These are phyloP conservation scores for Tichodroma muraria DNA, from an alignment of 2,113 vertebrate species.

Conservation along the genomic window DNA sequence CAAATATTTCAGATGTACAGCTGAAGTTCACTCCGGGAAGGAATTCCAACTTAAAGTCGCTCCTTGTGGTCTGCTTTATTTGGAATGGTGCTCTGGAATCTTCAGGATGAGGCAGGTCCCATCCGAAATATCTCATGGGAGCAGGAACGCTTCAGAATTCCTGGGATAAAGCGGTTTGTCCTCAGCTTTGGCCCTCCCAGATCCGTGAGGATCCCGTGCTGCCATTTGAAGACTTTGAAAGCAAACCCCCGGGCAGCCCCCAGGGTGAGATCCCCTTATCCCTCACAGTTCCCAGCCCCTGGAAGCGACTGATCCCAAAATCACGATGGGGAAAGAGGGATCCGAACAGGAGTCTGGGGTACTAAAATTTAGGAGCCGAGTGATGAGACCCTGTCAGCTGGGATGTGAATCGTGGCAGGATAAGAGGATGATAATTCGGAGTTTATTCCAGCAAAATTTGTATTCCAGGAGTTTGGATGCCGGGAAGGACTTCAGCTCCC, in stretches of 20 bases:
- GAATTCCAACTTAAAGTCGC: neutral
- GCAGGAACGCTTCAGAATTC: neutral
- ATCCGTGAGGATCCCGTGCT: fast-evolving
- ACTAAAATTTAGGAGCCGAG: neutral
- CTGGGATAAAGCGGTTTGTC: neutral
- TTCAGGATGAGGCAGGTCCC: neutral
- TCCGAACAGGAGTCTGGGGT: neutral
- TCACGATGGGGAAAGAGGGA: neutral
- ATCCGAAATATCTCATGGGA: neutral
- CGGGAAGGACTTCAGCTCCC: fast-evolving
- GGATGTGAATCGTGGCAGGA: neutral
- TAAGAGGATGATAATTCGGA: fast-evolving
- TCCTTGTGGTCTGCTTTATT: neutral
- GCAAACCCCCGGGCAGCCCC: neutral
- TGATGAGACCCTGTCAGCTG: neutral
- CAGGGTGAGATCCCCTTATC: neutral
- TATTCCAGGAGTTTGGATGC: neutral
- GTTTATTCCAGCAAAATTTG: neutral
- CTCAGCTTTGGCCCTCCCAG: neutral
- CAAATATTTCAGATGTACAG: neutral
- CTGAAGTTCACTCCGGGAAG: fast-evolving
- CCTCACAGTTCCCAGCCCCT: neutral
- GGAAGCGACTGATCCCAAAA: neutral
- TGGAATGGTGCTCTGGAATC: neutral
- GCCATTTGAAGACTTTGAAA: fast-evolving